These are phyloP conservation scores for Cryptosula pallasiana DNA, from an alignment of 2,888 invertebrate genomes.

Conservation along the genomic window DNA sequence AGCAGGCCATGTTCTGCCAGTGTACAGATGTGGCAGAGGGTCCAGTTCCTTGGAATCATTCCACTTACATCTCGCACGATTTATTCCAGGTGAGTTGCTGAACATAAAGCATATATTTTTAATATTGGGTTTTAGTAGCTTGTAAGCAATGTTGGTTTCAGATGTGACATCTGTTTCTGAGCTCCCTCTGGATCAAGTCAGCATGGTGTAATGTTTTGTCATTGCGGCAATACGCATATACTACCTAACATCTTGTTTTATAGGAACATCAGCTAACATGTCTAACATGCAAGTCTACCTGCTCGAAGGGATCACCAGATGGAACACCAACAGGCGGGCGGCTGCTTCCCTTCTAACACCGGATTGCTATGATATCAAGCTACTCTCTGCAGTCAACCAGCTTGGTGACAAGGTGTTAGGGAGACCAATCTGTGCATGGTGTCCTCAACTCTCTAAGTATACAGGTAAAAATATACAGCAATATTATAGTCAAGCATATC, in stretches of 20 bases:
- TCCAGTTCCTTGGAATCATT: background rate
- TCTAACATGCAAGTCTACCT: background rate
- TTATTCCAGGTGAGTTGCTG: too few species aligned
- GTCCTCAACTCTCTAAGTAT: background rate
- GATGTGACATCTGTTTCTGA: too few species aligned
- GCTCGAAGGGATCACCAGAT: background rate
- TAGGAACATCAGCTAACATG: background rate
- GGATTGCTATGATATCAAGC: background rate
- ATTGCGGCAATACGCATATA: too few species aligned
- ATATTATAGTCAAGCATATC: too few species aligned
- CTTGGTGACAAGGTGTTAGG: background rate
- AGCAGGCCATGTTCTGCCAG: background rate
- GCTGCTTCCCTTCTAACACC: background rate
- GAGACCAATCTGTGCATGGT: background rate
- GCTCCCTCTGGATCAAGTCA: too few species aligned
- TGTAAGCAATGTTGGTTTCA: too few species aligned
- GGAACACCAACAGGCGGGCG: background rate
- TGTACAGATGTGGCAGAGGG: background rate
- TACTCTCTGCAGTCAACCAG: background rate
- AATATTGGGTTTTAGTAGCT: too few species aligned
- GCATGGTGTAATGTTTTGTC: too few species aligned
- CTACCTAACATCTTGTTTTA: too few species aligned
- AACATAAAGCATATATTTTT: too few species aligned
- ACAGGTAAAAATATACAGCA: too few species aligned
- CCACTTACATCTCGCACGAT: background rate